Conservation (phyloP, 2,888 invertebrate species). For the Azorinus chamasolen region DNA sequence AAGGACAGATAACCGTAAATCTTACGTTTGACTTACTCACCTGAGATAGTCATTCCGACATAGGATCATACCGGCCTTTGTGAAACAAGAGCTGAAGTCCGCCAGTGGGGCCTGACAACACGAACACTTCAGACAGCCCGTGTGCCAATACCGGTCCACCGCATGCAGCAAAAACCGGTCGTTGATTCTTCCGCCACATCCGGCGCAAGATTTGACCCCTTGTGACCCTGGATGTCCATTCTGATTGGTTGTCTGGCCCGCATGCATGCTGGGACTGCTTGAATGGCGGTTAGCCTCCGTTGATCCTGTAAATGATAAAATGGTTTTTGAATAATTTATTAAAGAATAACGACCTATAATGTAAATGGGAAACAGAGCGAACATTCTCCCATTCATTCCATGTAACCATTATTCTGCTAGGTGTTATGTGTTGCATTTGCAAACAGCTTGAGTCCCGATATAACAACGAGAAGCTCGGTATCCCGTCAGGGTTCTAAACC, state of each 20-base stretch:
- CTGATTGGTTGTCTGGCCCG: constrained; percentile 47
- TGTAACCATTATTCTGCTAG: no score
- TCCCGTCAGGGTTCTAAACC: no score
- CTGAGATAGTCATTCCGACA: constrained; percentile 98
- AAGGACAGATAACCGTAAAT: no score
- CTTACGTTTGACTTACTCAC: no score
- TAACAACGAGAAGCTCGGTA: no score
- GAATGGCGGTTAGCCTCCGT: constrained; percentile 38
- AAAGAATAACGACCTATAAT: constrained; percentile 2
- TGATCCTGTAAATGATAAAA: constrained; percentile 28
- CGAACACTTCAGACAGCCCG: constrained; percentile 97
- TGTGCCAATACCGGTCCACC: constrained; percentile 98
- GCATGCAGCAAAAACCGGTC: constrained; percentile 97
- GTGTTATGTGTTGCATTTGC: no score
- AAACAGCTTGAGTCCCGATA: no score
- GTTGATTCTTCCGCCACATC: constrained; percentile 95
- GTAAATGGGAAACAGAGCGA: no score
- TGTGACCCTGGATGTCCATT: constrained; percentile 47
- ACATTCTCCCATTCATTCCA: no score
- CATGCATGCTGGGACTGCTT: constrained; percentile 53
- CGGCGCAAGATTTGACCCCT: constrained; percentile 90
- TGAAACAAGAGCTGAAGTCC: constrained; percentile 96
- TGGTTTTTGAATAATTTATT: constrained; percentile 7
- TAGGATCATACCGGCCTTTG: constrained; percentile 96
- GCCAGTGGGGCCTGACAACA: constrained; percentile 96